Conservation (phyloP, 2,797 vertebrate species). For the Phalloptychus januarius region DNA sequence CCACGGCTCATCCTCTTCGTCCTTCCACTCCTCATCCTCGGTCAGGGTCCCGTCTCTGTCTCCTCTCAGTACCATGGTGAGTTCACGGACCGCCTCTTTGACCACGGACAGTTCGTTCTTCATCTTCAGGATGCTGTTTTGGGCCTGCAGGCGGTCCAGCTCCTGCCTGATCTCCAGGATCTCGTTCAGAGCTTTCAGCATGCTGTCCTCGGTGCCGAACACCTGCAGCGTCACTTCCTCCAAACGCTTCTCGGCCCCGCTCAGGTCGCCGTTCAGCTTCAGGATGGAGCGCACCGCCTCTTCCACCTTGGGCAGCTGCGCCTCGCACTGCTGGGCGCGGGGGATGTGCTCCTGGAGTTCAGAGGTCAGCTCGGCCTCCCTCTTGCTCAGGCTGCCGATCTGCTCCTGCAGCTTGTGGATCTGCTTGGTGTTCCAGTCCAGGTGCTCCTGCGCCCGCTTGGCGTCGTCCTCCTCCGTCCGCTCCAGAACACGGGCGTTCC, state of each 20-base stretch:
- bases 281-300: slow-evolving; percentile 87
- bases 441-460: slow-evolving; percentile 74
- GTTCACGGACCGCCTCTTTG: slow-evolving; percentile 76
- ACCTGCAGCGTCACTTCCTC: slow-evolving; percentile 86
- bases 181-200: slow-evolving; percentile 84
- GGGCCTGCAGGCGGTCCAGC: slow-evolving; percentile 82
- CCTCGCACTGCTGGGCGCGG: slow-evolving; percentile 83
- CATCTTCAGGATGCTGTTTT: slow-evolving; percentile 79
- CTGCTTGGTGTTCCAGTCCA: slow-evolving; percentile 82
- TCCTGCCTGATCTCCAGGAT: slow-evolving; percentile 81
- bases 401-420: slow-evolving; percentile 82
- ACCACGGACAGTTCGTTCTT: slow-evolving; percentile 78
- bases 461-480: slow-evolving; percentile 89
- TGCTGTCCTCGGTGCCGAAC: slow-evolving; percentile 84
- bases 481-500: slow-evolving; percentile 88
- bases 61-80: slow-evolving; percentile 64
- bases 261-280: slow-evolving; percentile 83
- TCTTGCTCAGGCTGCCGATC: slow-evolving; percentile 70
- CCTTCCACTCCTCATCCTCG: slow-evolving; percentile 41
- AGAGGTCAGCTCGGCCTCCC: slow-evolving; percentile 74
- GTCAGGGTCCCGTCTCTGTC: not conserved
- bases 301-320: slow-evolving; percentile 87
- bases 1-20: slow-evolving; percentile 48
- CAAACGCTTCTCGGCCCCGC: slow-evolving; percentile 82
- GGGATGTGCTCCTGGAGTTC: slow-evolving; percentile 83